Conservation (phyloP, 2,797 vertebrate genomes). For the Rhincodon typus region DNA sequence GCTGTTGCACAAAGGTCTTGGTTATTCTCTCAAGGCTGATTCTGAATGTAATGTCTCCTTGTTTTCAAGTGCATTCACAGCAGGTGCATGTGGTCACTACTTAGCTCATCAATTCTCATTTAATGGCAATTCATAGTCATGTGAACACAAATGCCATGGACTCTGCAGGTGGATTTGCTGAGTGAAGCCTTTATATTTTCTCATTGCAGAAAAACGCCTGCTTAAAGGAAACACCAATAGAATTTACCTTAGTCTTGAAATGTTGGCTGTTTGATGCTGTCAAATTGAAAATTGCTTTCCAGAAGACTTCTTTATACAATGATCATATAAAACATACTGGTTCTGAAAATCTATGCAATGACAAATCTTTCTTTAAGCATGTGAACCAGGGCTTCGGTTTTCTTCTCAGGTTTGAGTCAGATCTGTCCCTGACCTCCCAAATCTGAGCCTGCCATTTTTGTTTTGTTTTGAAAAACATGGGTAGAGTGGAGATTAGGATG, state of each 20-base stretch:
- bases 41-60: constrained; percentile 1
- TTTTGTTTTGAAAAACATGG: too few species aligned
- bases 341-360: not conserved
- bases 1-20: constrained; percentile 21
- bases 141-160: not conserved
- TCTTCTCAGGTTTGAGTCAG: too few species aligned
- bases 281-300: not conserved
- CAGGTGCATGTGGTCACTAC: not conserved
- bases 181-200: not conserved
- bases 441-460: too few species aligned
- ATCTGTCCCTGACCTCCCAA: too few species aligned
- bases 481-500: too few species aligned
- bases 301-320: not conserved
- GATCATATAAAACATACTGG: not conserved
- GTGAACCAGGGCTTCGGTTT: too few species aligned
- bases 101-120: constrained; percentile 32
- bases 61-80: constrained; percentile 14
- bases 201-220: not conserved
- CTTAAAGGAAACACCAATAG: not conserved
- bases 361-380: not conserved
- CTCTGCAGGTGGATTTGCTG: not conserved
- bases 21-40: constrained; percentile 10
- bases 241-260: not conserved
- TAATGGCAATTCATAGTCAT: not conserved
- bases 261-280: not conserved